Base-by-base conservation (phyloP, 2,888 invertebrate genomes). In the Drosophila imparisetae region DNA sequence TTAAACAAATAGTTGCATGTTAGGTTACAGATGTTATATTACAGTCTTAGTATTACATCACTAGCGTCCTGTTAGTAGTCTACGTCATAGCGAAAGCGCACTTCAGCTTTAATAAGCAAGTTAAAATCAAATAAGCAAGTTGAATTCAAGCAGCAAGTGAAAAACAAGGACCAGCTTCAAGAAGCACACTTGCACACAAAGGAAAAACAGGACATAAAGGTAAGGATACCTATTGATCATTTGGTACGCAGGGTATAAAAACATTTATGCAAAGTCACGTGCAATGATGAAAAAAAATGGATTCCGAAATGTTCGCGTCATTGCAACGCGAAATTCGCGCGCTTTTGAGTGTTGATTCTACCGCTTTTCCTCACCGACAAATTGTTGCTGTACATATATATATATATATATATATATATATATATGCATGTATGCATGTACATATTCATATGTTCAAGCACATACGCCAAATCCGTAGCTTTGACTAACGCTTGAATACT, bases 231-330 rank as follows among this genome's bases (percentile, higher is more conserved):
- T 15, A 11, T 5, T 18, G 8, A 6, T 21, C 15, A 10, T 29
- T 42, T 10, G 8, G 10, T 29, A 10, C 4, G 2, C 67, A 68
- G 66, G 66, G 74, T 70, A 42, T 72, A 2, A 18, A 29, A 50
- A 50, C 27, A 59, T 74, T 60, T 32, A 68, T 79, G 91, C 88
- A 83, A 87, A 90, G 91, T 91, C 91, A 91, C 84, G 87, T 89
- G 78, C 84, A 88, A 89, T 91, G 91, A 92, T 92, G 92, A 83
- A 92, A 91, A 92, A 92, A 91, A 92, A 92, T 92, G 92, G 90
- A 84, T 88, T 90, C 83, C 75, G 81, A 89, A 91, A 90, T 89
- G 81, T 77, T 86, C 79, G 66, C 78, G 80, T 86, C 86, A 89
- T 80, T 76, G 71, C 80, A 66, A 58, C 58, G 55, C 55, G 72